These are phyloP conservation scores for Python bivittatus DNA, from an alignment of 2,113 vertebrate genomes.

Conservation along the genomic window DNA sequence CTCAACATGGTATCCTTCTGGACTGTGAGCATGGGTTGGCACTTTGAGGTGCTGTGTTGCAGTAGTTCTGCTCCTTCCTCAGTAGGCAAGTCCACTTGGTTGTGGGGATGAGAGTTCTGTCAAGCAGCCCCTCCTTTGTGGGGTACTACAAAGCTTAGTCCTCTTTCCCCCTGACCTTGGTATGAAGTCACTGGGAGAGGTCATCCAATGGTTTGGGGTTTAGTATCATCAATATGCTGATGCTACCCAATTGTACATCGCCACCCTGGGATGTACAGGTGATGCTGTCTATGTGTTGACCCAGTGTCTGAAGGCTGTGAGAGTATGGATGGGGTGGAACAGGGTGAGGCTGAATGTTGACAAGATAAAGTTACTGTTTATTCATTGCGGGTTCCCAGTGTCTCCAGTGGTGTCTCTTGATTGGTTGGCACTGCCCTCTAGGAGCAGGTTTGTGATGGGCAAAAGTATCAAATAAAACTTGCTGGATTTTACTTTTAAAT, in stretches of 20 bases:
- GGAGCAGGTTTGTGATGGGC: background rate
- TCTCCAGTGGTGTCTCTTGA: background rate
- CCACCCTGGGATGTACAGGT: background rate
- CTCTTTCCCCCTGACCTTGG: background rate
- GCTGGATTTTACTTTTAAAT: background rate
- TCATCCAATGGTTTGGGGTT: background rate
- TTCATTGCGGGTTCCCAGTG: background rate
- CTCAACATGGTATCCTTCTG: background rate
- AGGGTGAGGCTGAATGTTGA: background rate
- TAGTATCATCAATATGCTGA: background rate
- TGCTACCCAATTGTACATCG: background rate
- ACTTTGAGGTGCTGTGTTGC: background rate
- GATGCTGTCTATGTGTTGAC: background rate
- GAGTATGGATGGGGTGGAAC: background rate
- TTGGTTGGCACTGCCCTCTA: background rate
- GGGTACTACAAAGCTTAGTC: background rate
- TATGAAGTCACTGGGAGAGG: background rate
- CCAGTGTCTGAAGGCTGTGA: background rate
- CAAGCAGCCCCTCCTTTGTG: background rate
- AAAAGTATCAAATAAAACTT: background rate
- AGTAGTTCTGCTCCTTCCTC: background rate
- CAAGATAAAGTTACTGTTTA: background rate
- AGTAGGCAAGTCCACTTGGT: background rate
- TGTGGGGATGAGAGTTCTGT: background rate
- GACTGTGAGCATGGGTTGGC: background rate